These are phyloP conservation scores for Caenorhabditis panamensis DNA, from an alignment of 2,888 invertebrate genomes.

Conservation along the genomic window DNA sequence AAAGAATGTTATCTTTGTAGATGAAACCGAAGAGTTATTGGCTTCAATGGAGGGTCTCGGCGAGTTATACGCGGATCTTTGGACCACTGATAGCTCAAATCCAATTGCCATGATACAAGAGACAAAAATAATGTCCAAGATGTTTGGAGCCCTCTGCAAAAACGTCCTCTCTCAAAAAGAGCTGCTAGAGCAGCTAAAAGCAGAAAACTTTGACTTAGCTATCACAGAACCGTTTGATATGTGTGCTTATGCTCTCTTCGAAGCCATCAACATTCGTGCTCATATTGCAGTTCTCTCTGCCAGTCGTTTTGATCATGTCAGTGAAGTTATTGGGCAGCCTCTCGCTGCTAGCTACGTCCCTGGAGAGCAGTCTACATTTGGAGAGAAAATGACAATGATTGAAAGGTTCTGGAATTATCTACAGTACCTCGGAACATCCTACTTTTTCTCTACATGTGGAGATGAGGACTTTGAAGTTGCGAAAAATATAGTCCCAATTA, in stretches of 20 bases:
- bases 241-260: slow-evolving; percentile 66
- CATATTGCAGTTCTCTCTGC: slow-evolving; percentile 58
- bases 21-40: slow-evolving; percentile 20
- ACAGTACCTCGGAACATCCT: slow-evolving; percentile 32
- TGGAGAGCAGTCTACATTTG: slow-evolving; percentile 16
- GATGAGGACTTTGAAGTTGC: slow-evolving; percentile 17
- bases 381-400: slow-evolving; percentile 24
- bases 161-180: slow-evolving; percentile 29
- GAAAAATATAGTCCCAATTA: slow-evolving; percentile 26
- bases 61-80: slow-evolving; percentile 35
- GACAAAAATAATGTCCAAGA: slow-evolving; percentile 35
- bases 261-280: slow-evolving; percentile 59
- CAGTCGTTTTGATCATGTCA: slow-evolving; percentile 58
- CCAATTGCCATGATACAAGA: slow-evolving; percentile 35
- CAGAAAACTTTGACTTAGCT: slow-evolving; percentile 67
- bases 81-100: slow-evolving; percentile 22
- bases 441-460: slow-evolving; percentile 46
- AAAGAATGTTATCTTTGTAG: slow-evolving; percentile 43
- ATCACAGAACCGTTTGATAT: slow-evolving; percentile 65
- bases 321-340: slow-evolving; percentile 60
- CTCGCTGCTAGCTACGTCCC: slow-evolving; percentile 48
- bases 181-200: slow-evolving; percentile 51
- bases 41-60: slow-evolving; percentile 24
- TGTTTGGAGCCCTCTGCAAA: slow-evolving; percentile 48
- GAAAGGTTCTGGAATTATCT: slow-evolving; percentile 47